A percentile compares a stretch with the other conserved stretches of the same genome.
These are phyloP conservation scores for Diachrysia chrysitis DNA, from an alignment of 2,888 invertebrate species.

Conservation along the genomic window DNA sequence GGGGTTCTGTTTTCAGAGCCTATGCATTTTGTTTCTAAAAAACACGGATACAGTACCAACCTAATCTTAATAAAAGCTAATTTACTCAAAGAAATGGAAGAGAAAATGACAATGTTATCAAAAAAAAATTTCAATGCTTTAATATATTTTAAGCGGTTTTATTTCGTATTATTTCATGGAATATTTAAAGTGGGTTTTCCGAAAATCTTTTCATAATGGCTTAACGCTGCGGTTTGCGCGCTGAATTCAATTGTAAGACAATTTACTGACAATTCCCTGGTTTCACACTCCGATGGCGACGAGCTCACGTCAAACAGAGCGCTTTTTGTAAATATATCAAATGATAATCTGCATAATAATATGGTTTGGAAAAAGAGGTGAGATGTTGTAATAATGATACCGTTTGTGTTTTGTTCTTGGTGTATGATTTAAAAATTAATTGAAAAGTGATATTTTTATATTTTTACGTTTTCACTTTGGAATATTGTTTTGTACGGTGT, in stretches of 20 bases:
- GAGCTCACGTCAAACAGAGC: constrained; percentile 43
- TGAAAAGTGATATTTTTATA: no score
- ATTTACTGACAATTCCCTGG: constrained; percentile 51
- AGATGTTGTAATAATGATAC: not conserved
- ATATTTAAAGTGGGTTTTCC: constrained; percentile 20
- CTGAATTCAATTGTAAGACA: constrained; percentile 56
- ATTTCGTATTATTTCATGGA: not conserved
- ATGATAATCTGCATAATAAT: constrained; percentile 32
- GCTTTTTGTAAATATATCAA: constrained; percentile 36
- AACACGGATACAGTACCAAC: no score
- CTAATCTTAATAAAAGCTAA: no score
- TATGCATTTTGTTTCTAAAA: no score
- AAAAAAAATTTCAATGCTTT: no score
- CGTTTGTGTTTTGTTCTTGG: not conserved
- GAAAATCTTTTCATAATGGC: constrained; percentile 7
- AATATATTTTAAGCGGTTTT: no score
- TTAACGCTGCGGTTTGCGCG: constrained; percentile 19
- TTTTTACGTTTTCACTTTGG: no score
- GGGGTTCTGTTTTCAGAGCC: no score
- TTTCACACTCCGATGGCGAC: constrained; percentile 40
- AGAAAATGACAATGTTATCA: no score
- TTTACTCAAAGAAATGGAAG: no score
- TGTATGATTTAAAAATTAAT: not conserved
- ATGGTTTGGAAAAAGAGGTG: not conserved
- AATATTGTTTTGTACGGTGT: no score